Base-by-base conservation (phyloP, 2,797 vertebrate genomes). In the Sebastes taczanowskii region DNA sequence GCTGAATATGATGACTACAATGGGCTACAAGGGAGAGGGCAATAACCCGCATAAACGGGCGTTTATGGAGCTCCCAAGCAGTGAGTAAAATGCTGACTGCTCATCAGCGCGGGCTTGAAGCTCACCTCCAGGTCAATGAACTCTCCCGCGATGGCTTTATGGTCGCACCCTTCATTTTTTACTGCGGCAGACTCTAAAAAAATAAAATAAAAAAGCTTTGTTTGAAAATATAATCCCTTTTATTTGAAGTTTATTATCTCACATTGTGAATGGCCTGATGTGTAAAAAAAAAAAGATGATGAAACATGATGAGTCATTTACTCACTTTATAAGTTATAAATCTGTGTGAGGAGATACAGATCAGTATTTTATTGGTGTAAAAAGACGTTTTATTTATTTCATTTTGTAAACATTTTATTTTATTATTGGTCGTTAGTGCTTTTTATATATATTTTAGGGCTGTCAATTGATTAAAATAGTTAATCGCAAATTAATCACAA, bases 91-190 rank as follows among this genome's bases (percentile, higher is more conserved):
- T 25, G 80, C 85, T 88, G 91, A 93, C 89, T 69, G 87, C 83
- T 94, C 90, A 83, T 88, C 78, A 78, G 81, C 71, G 75, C 23
- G 62, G 79, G 65, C 64, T 68, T 66, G 67, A 60, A 80, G n/a
- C 79, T 93, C 77, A 93, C 95, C 92, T 84, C 20, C 25, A 83
- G 95, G 93, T 94, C 94, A 87, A 30, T 88, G 94, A 95, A 91
- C 91, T 84, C 66, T 66, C 58, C 61, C 27, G 34, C 61, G 58
- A 80, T 38, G 35, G 63, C 80, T 90, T 92, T 90, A 93, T 78
- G 77, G 75, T 71, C 55, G 22, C n/a, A 56, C 23, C 72, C 75
- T 82, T 34, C 22, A 35, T 74, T 86, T 93, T 46, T 93, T 92
- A 91, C 64, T 77, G 69, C 88, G 0, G 56, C 16, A 23, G 10